phyloP scores from a whole-genome alignment of 1,140 invertebrate species.

The Megalonaias nervosa region DNA sequence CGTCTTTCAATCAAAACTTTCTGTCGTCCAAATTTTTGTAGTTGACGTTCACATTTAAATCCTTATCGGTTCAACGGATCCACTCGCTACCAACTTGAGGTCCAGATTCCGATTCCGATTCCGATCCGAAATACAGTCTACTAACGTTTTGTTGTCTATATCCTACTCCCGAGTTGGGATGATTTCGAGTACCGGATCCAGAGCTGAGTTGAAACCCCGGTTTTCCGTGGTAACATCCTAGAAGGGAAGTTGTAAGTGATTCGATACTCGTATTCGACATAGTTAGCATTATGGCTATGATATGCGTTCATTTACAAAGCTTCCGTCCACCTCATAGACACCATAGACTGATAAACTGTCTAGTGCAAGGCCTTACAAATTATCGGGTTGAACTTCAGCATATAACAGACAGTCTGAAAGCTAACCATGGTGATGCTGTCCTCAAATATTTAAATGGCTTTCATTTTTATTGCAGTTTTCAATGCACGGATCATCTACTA shows the following conservation, averaged over 20 bases:
- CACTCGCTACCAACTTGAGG: too few species aligned
- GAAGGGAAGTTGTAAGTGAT: slow-evolving; percentile 20
- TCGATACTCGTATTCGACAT: slow-evolving; percentile 22
- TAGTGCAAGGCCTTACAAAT: slow-evolving; percentile 20
- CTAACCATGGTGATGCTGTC: slow-evolving; percentile 16
- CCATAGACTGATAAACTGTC: slow-evolving; percentile 27
- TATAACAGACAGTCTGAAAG: slow-evolving; percentile 16
- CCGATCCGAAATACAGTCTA: too few species aligned
- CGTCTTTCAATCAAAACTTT: too few species aligned
- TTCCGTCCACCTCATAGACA: slow-evolving; percentile 7
- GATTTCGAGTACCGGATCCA: too few species aligned
- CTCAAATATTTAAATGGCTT: slow-evolving; percentile 6
- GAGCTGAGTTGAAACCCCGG: too few species aligned
- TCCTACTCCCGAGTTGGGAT: too few species aligned
- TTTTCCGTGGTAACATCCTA: slow-evolving; percentile 25
- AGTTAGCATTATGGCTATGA: slow-evolving; percentile 2
- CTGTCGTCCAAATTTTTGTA: too few species aligned
- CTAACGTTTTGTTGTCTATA: too few species aligned
- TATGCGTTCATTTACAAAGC: slow-evolving; percentile 10
- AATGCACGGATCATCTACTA: slow-evolving; percentile 17
- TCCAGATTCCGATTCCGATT: too few species aligned
- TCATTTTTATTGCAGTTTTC: slow-evolving; percentile 1
- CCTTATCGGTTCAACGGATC: too few species aligned
- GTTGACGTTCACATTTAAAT: too few species aligned
- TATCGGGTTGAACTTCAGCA: slow-evolving; percentile 3